A percentile compares a stretch with the other conserved stretches of the same genome.
Evolutionary conservation across 2,888 invertebrate species (phyloP).

Genomic region (Liposcelis brunnea): DNA sequence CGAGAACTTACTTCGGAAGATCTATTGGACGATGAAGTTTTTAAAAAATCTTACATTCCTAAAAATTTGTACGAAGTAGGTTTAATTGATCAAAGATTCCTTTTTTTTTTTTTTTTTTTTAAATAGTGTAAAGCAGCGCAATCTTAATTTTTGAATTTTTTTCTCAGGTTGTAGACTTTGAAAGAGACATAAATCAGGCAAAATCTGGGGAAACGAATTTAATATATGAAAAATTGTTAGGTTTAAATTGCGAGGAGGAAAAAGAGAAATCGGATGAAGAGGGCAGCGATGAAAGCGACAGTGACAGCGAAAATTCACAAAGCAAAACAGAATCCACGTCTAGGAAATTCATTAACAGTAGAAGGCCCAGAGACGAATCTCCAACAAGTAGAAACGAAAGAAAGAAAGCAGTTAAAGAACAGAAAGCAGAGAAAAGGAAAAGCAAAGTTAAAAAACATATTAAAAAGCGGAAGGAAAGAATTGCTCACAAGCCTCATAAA

Average conservation of each 20-base stretch:
- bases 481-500: conserved; percentile 25
- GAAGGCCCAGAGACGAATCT: conserved; percentile 64
- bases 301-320: no score
- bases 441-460: conserved; percentile 82
- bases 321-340: conserved; percentile 22
- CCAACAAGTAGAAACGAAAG: conserved; percentile 64
- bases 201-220: conserved; percentile 56
- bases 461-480: conserved; percentile 73
- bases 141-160: conserved; percentile 11
- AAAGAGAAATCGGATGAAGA: conserved; percentile 21
- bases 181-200: conserved; percentile 67
- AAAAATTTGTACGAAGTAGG: conserved; percentile 72
- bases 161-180: conserved; percentile 59
- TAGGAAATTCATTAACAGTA: conserved; percentile 43
- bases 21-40: conserved; percentile 77
- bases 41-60: conserved; percentile 86
- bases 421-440: conserved; percentile 74
- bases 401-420: conserved; percentile 77
- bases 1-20: conserved; percentile 51
- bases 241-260: conserved; percentile 54
- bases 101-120: conserved; percentile 6
- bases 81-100: conserved; percentile 17
- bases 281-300: conserved; percentile 18
- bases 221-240: conserved; percentile 73
- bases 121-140: conserved; percentile 1